Base-by-base conservation (phyloP, 2,797 vertebrate species). In the Rhinatrema bivittatum region DNA sequence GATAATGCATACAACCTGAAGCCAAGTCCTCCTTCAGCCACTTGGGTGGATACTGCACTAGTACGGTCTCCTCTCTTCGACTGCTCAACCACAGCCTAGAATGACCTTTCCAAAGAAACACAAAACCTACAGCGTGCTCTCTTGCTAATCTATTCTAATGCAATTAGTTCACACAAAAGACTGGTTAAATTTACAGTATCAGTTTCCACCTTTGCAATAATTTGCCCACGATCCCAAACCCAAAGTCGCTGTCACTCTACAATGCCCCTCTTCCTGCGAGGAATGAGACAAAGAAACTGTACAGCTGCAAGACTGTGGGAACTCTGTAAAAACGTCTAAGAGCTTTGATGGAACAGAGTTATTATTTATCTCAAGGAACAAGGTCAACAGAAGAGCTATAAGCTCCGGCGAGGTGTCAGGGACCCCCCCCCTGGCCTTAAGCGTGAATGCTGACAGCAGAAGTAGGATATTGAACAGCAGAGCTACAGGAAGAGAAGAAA, bases 101-200 rank as follows among this genome's bases (percentile, higher is more conserved):
- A 78, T 84, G 76, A 88, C 83, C 86, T 89, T 88, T 88, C 81
- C 73, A 84, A 82, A 85, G 82, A 82, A 87, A 83, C 72, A 78
- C 83, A 79, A 88, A 84, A 84, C 87, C 82, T 87, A 82, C 79
- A 87, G 66, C 75, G 76, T 76, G 80, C 82, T 83, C 86, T 82
- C 81, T 87, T 72, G 71, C 79, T 87, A 86, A 87, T 81, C 84
- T 88, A 91, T 90, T 93, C 86, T 88, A 89, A 89, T 85, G 84
- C 86, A 94, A 91, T 91, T 94, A 91, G 87, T 76, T 86, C 79
- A 83, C 78, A 92, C 79, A 91, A 91, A 93, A 86, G 79, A 68
- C 87, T 89, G 85, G 86, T 91, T 94, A 91, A 91, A 87, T 88
- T 89, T 89, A 80, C 74, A 82, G 60, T 60, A 65, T 74, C 60